Evolutionary conservation across 2,888 invertebrate species (phyloP).

Genomic region (Phymatocera aterrima): DNA sequence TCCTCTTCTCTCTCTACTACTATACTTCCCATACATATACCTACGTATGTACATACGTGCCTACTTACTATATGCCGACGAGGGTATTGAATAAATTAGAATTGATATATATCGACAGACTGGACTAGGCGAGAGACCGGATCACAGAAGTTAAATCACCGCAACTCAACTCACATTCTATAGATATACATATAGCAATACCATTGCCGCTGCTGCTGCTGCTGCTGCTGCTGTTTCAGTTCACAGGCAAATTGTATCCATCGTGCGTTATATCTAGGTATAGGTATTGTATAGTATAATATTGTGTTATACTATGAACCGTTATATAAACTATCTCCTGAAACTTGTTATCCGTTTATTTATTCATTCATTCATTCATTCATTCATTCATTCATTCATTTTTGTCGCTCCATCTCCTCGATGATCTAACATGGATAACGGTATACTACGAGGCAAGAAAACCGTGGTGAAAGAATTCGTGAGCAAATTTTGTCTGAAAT

Average conservation of each 20-base stretch:
- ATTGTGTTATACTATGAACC: background rate
- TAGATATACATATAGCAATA: too few species aligned
- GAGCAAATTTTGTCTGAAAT: too few species aligned
- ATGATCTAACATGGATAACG: too few species aligned
- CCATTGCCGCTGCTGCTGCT: background rate
- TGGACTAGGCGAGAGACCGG: conserved; percentile 58
- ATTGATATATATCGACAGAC: conserved; percentile 71
- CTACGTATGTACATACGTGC: too few species aligned
- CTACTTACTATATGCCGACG: background rate
- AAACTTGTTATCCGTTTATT: too few species aligned
- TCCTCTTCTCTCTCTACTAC: conserved; percentile 3
- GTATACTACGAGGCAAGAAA: too few species aligned
- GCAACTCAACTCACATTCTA: background rate
- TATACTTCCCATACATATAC: too few species aligned
- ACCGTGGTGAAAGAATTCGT: too few species aligned
- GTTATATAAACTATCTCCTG: too few species aligned
- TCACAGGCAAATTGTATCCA: conserved; percentile 4
- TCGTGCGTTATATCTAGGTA: background rate
- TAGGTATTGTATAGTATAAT: background rate
- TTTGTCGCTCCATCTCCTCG: too few species aligned
- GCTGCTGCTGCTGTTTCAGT: background rate
- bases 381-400: too few species aligned
- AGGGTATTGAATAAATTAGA: conserved; percentile 71
- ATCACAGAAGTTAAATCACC: conserved; percentile 8
- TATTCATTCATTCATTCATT: too few species aligned